A percentile compares a stretch with the other conserved stretches of the same genome.
phyloP scores from a whole-genome alignment of 37 sponge, comb jelly and placozoan genomes.

The Beroe ovata region DNA sequence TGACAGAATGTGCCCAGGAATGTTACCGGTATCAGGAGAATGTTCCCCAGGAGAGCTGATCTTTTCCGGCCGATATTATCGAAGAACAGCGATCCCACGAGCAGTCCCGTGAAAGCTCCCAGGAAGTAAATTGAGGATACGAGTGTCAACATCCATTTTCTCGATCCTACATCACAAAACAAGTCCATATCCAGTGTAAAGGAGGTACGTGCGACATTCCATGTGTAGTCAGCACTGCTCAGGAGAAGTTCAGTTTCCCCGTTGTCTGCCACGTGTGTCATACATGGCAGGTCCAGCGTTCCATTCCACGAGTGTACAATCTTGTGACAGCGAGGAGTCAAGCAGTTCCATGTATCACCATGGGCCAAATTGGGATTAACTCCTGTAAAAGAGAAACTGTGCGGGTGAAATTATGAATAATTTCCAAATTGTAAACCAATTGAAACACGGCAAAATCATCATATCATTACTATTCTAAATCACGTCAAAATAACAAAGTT shows the following conservation, averaged over 20 bases:
- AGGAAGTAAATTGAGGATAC: constrained; percentile 14
- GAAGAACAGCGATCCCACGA: background rate
- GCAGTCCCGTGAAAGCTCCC: background rate
- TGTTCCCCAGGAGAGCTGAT: background rate
- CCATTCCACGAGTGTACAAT: background rate
- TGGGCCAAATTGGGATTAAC: too few relatives aligned
- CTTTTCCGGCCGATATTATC: constrained; percentile 25
- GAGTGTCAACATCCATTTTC: background rate
- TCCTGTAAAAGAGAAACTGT: too few relatives aligned
- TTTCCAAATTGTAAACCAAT: too few relatives aligned
- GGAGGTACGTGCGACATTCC: background rate
- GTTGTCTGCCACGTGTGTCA: background rate
- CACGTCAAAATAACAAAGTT: too few relatives aligned
- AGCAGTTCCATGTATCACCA: background rate
- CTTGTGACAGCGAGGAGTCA: background rate
- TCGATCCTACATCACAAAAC: constrained; percentile 13
- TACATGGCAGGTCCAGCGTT: background rate
- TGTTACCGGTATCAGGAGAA: background rate
- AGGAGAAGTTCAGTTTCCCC: constrained; percentile 1
- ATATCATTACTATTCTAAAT: too few relatives aligned
- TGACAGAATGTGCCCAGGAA: constrained; percentile 26
- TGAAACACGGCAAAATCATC: too few relatives aligned
- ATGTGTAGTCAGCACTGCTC: background rate
- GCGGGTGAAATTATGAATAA: too few relatives aligned
- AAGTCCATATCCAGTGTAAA: constrained; percentile 7